A percentile compares a stretch with the other conserved stretches of the same genome.
phyloP scores from a whole-genome alignment of 2,797 vertebrate genomes.

The Clarias fuscus region DNA sequence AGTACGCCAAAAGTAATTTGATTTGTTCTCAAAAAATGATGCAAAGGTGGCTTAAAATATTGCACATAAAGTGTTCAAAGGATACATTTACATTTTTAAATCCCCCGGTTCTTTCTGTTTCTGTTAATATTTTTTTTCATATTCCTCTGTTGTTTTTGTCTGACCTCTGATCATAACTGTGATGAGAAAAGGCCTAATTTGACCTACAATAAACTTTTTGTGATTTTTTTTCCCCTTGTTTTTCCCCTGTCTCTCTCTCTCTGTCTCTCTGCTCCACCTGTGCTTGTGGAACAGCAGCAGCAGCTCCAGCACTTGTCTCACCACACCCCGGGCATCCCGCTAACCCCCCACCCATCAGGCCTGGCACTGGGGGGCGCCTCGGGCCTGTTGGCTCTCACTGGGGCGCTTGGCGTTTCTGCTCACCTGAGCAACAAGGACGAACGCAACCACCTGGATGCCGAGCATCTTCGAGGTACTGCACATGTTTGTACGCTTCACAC shows the following conservation, averaged over 20 bases:
- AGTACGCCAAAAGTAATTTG: neutral
- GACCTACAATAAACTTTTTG: conserved; percentile 8
- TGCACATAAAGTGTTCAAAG: neutral
- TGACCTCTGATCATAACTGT: conserved; percentile 41
- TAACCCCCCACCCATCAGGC: conserved; percentile 83
- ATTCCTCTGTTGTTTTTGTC: conserved; percentile 22
- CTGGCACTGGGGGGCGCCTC: conserved; percentile 73
- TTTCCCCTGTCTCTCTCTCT: neutral
- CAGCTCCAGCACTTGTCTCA: conserved; percentile 96
- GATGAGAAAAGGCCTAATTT: conserved; percentile 35
- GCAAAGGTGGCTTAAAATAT: neutral
- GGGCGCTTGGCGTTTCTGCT: conserved; percentile 76
- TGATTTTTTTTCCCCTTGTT: neutral
- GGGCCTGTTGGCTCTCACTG: conserved; percentile 83
- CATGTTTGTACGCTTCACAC: neutral
- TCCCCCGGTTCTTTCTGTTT: neutral
- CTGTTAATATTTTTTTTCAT: neutral
- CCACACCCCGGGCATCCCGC: conserved; percentile 82
- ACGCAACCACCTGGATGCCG: conserved; percentile 77
- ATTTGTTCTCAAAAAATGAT: neutral
- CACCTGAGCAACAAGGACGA: conserved; percentile 82
- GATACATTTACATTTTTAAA: neutral
- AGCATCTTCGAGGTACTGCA: conserved; percentile 79
- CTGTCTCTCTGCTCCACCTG: neutral
- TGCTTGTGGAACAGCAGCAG: conserved; percentile 84